Evolutionary conservation across 1,140 invertebrate species (phyloP).

Genomic region (Aphis gossypii): DNA sequence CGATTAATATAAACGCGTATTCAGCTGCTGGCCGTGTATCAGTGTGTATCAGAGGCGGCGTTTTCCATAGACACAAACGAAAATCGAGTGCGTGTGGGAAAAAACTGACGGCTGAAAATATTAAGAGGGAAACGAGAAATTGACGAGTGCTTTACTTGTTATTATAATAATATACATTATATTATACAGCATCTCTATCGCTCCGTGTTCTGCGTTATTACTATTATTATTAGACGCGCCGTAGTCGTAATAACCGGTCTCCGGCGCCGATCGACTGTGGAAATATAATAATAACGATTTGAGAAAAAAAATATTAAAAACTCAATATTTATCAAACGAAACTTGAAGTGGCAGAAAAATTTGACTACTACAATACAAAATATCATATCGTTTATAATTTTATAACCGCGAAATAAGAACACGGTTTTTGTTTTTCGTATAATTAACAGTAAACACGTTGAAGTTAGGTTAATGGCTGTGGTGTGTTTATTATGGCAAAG

Average conservation of each 20-base stretch:
- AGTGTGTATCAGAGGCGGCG: background rate
- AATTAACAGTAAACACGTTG: too few relatives aligned
- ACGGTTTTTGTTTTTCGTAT: background rate
- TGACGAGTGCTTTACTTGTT: slow-evolving; percentile 42
- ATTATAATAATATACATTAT: background rate
- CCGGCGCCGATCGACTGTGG: background rate
- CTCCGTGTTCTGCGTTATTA: background rate
- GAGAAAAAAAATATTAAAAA: background rate
- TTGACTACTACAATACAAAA: background rate
- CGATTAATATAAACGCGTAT: background rate
- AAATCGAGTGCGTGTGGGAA: background rate
- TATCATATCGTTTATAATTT: background rate
- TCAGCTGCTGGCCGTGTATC: background rate
- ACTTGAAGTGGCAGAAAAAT: background rate
- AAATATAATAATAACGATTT: background rate
- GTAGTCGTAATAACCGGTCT: slow-evolving; percentile 39
- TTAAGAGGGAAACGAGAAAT: background rate
- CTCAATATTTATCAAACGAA: background rate
- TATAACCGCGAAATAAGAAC: background rate
- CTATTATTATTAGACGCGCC: background rate
- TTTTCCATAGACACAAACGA: background rate
- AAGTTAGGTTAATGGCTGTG: background rate
- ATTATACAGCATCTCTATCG: background rate
- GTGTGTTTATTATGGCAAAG: background rate
- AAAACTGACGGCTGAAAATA: background rate